These are phyloP conservation scores for Silurus glanis DNA, from an alignment of 2,113 vertebrate species.

Conservation along the genomic window DNA sequence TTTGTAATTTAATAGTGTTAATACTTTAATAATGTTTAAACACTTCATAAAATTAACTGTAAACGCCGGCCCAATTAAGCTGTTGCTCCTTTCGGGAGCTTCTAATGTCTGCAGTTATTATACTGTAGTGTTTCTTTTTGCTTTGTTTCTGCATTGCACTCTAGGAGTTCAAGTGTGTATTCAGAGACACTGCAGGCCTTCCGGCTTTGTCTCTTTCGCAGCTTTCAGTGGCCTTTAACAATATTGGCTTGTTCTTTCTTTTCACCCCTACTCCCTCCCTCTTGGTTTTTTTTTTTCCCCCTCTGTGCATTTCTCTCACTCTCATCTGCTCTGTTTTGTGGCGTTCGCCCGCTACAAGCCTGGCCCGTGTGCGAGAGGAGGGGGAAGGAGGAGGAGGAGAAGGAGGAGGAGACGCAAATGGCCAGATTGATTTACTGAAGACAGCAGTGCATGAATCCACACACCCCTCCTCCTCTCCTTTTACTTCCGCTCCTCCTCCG, in stretches of 20 bases:
- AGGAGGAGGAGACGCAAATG: conserved; percentile 43
- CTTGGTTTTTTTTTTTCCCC: conserved; percentile 1
- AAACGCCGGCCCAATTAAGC: conserved; percentile 5
- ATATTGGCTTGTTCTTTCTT: conserved; percentile 37
- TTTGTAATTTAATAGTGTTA: conserved; percentile 25
- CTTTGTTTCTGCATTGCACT: conserved; percentile 31
- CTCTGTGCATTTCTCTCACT: conserved; percentile 13
- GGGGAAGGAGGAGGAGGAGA: conserved; percentile 4
- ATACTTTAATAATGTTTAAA: conserved; percentile 28
- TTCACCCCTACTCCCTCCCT: conserved; percentile 2
- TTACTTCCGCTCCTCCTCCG: conserved; percentile 13
- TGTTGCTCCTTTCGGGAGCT: conserved; percentile 13
- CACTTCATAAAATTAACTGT: neutral
- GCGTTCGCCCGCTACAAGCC: conserved; percentile 36
- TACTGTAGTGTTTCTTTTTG: conserved; percentile 16
- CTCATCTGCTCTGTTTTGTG: conserved; percentile 39
- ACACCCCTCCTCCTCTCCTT: conserved; percentile 36
- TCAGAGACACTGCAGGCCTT: conserved; percentile 34
- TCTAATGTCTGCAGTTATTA: conserved; percentile 29
- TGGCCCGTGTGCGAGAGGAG: conserved; percentile 27
- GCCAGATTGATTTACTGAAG: conserved; percentile 51
- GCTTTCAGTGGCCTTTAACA: conserved; percentile 39
- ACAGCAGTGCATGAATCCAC: conserved; percentile 45
- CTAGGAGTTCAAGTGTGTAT: conserved; percentile 26
- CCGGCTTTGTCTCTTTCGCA: conserved; percentile 19